phyloP scores from a whole-genome alignment of 2,113 vertebrate species.

The Gyps fulvus region DNA sequence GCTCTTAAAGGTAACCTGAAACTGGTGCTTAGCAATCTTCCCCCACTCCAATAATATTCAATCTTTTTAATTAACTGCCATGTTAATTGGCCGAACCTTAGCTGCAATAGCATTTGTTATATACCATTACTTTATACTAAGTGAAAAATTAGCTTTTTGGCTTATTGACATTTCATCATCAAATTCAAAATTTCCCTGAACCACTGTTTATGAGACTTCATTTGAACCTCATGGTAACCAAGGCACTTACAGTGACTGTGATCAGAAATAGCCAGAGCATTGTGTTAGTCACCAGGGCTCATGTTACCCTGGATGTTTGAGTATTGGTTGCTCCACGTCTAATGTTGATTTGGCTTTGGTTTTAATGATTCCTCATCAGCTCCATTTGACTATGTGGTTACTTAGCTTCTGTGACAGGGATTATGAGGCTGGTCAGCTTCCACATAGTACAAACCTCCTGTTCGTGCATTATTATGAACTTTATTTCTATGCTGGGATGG shows the following conservation, averaged over 20 bases:
- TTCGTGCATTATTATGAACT: background rate
- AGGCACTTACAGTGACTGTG: background rate
- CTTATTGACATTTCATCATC: background rate
- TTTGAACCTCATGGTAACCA: background rate
- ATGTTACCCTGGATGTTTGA: background rate
- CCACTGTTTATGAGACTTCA: background rate
- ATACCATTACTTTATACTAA: background rate
- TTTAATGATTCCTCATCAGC: background rate
- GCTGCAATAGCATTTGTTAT: background rate
- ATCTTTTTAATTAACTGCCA: background rate
- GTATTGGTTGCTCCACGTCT: background rate
- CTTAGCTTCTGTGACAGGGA: background rate
- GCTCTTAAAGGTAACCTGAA: background rate
- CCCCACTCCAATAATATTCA: background rate
- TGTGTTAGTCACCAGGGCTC: background rate
- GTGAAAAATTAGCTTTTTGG: background rate
- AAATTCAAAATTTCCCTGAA: background rate
- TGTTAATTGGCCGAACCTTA: background rate
- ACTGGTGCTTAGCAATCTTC: background rate
- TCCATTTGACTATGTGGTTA: background rate
- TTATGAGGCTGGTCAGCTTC: background rate
- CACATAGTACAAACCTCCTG: fast-evolving
- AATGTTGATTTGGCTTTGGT: background rate
- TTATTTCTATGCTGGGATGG: background rate
- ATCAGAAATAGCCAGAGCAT: background rate